Evolutionary conservation across 2,888 invertebrate species (phyloP).

Genomic region (Ceraclea dissimilis): DNA sequence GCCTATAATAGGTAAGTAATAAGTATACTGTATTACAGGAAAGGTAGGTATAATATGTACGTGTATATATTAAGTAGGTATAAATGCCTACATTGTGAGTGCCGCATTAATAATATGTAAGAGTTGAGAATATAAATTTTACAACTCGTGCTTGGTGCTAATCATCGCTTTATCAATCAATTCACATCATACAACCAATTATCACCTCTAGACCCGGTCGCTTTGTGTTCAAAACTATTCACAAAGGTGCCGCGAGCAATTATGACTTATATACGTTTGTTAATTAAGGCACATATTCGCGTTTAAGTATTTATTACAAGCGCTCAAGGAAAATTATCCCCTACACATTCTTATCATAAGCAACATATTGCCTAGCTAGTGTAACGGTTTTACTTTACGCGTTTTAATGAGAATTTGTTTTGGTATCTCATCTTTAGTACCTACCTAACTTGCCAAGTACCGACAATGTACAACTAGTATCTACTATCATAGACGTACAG

Average conservation of each 20-base stretch:
- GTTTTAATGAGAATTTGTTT: no score
- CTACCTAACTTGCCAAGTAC: no score
- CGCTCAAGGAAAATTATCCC: background rate
- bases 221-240: background rate
- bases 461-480: no score
- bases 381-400: background rate
- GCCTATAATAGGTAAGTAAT: no score
- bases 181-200: constrained; percentile 10
- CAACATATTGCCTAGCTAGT: background rate
- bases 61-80: no score
- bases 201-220: constrained; percentile 5
- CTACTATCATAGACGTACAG: no score
- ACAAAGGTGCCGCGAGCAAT: constrained; percentile 8
- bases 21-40: no score
- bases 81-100: no score
- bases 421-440: no score
- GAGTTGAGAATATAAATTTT: background rate
- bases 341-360: background rate
- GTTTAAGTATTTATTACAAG: background rate
- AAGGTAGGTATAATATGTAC: no score
- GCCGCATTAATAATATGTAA: no score
- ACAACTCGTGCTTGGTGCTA: constrained; percentile 8
- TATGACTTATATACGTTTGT: constrained; percentile 4
- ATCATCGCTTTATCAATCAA: constrained; percentile 13
- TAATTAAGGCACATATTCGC: constrained; percentile 10